Base-by-base conservation (phyloP, 2,888 invertebrate species). In the Cryptocheilus praepositus region DNA sequence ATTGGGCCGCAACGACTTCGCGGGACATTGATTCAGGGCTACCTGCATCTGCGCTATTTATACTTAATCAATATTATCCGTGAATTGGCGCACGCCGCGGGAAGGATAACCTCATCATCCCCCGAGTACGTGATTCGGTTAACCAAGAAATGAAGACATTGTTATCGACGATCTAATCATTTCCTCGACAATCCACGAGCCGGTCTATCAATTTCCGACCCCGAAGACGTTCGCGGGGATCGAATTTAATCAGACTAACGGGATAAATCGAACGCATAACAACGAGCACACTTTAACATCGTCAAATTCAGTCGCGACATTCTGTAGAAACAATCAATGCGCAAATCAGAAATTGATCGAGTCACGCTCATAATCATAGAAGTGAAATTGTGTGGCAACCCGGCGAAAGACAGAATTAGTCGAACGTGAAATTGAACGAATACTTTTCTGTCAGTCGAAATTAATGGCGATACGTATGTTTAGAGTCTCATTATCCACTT, bases 101-200 rank as follows among this genome's bases (percentile, higher is more conserved):
- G 45, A 56, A 62, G 64, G 64, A 64, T 73, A 73, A 73, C 66
- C 53, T 52, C 61, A 69, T 69, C 64, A 66, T 61, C 61, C 44
- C 36, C 43, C 28, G 52, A 44, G 60, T 68, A 65, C 73, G 72
- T 68, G 68, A 73, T 73, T 73, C 61, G 66, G 61, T 69, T 66
- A 73, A 52, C 61, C 64, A 60, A 73, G 64, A 70, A 70, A 67
- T 43, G 73, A 73, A 70, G 70, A 73, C 59, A 61, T 66, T 70
- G 64, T 74, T 73, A 74, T 64, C 67, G 52, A 53, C 62, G 61
- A 70, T 67, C 60, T 63, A 65, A 67, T 67, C 64, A 61, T 61
- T 53, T 64, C 61, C 62, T 44, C 64, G 51, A n/a, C 62, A 60
- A 67, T 70, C 64, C 55, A 16, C 36, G 36, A 53, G 57, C 21